These are phyloP conservation scores for Characodon lateralis DNA, from an alignment of 2,797 vertebrate genomes.

Conservation along the genomic window DNA sequence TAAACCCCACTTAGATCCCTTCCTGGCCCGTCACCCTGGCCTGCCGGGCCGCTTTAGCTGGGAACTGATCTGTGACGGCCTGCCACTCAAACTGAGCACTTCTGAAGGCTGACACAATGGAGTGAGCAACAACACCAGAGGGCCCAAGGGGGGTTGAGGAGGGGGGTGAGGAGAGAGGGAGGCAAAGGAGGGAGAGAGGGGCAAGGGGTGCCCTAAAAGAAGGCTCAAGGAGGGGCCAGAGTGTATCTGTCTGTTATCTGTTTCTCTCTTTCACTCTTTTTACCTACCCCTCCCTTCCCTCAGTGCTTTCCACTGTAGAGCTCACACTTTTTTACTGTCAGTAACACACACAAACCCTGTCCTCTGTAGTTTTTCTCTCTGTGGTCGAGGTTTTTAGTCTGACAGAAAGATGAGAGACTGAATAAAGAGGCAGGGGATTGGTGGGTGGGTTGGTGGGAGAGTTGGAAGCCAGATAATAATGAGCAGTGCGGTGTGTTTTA, in stretches of 20 bases:
- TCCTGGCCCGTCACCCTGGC: conserved; percentile 98
- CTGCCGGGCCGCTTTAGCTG: conserved; percentile 98
- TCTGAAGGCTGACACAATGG: conserved; percentile 99
- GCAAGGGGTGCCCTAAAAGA: conserved; percentile 70
- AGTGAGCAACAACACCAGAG: conserved; percentile 85
- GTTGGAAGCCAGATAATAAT: conserved; percentile 78
- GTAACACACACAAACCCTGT: conserved; percentile 10
- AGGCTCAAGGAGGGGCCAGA: conserved; percentile 68
- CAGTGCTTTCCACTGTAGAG: conserved; percentile 30
- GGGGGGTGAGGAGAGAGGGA: conserved; percentile 34
- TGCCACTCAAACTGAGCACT: conserved; percentile 99
- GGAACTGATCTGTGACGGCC: conserved; percentile 99
- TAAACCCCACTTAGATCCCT: conserved; percentile 99
- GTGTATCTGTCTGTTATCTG: conserved; percentile 74
- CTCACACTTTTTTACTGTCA: conserved; percentile 39
- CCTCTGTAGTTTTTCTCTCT: conserved; percentile 30
- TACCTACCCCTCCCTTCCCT: conserved; percentile 22
- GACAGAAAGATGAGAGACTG: conserved; percentile 77
- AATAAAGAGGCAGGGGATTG: conserved; percentile 68
- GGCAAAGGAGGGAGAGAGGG: conserved; percentile 56
- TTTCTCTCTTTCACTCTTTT: conserved; percentile 50
- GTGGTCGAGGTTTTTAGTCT: conserved; percentile 49
- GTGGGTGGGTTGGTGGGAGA: conserved; percentile 33
- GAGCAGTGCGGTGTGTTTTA: conserved; percentile 75
- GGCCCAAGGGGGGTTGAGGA: conserved; percentile 62